Evolutionary conservation across 2,888 invertebrate species (phyloP), one percentile per base, ranked within the genome.

Genomic region (Pharmacophagus antenor): DNA sequence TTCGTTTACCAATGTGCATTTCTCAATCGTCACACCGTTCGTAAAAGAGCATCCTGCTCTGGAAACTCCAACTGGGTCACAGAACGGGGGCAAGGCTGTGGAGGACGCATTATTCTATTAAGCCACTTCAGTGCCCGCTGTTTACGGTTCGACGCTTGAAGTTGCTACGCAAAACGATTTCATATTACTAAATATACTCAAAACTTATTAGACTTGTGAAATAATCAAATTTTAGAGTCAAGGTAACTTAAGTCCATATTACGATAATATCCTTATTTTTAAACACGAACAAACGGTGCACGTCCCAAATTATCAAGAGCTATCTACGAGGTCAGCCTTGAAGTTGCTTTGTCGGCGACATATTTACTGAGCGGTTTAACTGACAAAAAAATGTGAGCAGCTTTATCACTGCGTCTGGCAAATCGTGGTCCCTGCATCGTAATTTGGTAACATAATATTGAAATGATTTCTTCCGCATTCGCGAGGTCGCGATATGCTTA

Each of bases 321-420:
- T 89, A 89, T 89, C 89, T 84, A 69, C 80, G 81, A 87, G 85
- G 87, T 79, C 82, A 87, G 76, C 90, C 89, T 90, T 89, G 88
- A 77, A 79, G 82, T 77, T 81, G 78, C 80, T 78, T 81, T 75
- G 77, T 71, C 73, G 75, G 67, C 75, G 84, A 75, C 79, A 80
- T 88, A 79, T 85, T 87, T 85, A 84, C 81, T 65, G 74, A 70
- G 70, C 22, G 48, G 46, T 75, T 77, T 70, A 82, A 67, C 74
- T 67, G 72, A 77, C 80, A 74, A 87, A 83, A 60, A 82, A 70
- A 70, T 67, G 63, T 72, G 66, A 71, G 72, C 67, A 63, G 63
- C 63, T 65, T 62, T 61, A 25, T 17, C 58, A 61, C 63, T 58
- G 63, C 63, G 64, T 59, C 59, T 57, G 63, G 61, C 63, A 55